A percentile compares a stretch with the other conserved stretches of the same genome.
Evolutionary conservation across 2,797 vertebrate genomes (phyloP).

Genomic region (Sciurus vulgaris): DNA sequence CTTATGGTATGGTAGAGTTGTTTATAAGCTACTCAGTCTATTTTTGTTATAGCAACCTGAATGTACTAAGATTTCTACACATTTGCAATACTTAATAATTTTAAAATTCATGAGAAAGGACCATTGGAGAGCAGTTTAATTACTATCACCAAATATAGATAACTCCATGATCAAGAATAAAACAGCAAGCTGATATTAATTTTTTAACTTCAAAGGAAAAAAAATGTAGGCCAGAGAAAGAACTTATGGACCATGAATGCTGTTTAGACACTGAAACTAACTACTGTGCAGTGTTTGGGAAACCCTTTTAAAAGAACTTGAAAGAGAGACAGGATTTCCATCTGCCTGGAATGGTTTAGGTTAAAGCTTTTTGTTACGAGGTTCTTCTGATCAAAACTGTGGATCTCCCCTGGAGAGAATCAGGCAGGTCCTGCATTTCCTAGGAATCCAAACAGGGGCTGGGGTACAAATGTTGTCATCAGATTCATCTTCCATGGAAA

Average conservation of each 20-base stretch:
- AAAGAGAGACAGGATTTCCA: background rate
- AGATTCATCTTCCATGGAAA: background rate
- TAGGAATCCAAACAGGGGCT: background rate
- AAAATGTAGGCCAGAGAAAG: background rate
- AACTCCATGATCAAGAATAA: background rate
- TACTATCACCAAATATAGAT: conserved; percentile 7
- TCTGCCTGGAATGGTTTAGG: conserved; percentile 43
- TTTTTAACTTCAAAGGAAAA: conserved; percentile 47
- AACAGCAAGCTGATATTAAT: conserved; percentile 25
- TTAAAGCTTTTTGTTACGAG: conserved; percentile 23
- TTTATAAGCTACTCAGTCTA: background rate
- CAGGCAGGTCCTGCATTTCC: background rate
- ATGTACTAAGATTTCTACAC: background rate
- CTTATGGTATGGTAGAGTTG: background rate
- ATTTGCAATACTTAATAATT: conserved; percentile 28
- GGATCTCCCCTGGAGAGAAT: background rate
- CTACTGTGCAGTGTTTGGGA: background rate
- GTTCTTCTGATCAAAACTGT: conserved; percentile 54
- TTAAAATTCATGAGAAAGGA: conserved; percentile 45
- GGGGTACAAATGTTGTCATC: background rate
- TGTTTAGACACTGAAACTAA: background rate
- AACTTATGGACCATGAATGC: background rate
- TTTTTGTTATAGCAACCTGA: background rate
- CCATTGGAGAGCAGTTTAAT: conserved; percentile 34
- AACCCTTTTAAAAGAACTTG: background rate